Base-by-base conservation (phyloP, 1,140 invertebrate species). In the Atopsyche davidsoni region DNA sequence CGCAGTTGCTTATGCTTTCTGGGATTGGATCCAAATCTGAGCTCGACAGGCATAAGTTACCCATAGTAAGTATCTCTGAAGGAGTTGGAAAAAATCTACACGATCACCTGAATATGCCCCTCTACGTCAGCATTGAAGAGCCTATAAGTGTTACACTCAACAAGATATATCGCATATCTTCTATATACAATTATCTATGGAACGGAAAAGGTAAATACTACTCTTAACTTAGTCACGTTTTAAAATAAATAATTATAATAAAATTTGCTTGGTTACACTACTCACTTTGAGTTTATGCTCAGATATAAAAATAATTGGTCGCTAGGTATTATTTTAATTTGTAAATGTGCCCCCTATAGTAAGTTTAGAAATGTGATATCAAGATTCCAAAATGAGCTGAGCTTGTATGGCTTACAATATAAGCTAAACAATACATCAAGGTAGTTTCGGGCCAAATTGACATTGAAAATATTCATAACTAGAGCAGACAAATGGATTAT, bases 1-100 rank as follows among this genome's bases (percentile, higher is more conserved):
- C 86, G 13, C 82, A 86, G 39, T 64, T 91, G 11, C 68, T 91
- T 4, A 74, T 87, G 63, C 62, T 83, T n/a, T 85, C 83, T 1
- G 83, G 83, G 2, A 76, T 86, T 34, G 83, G 82, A 1, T 75
- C 80, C 7, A 60, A 44, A 2, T 53, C 67, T 13, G 57, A 73
- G 22, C 60, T 85, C 10, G 51, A 70, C 13, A 70, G 67, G 59
- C 64, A 69, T n/a, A 45, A 72, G 63, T 76, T 84, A 58, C 60
- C 72, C 0, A 28, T 75, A 1, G 62, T 79, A 36, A 60, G 64
- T n/a, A 62, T 78, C 35, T 65, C 79, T 25, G 67, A 75, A 3
- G 49, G 60, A n/a, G 79, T 86, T 1, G 84, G 83, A 0, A 63
- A 66, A 24, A 83, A 85, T 56, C 62, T 85, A 0, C 81, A 86